Evolutionary conservation across 2,797 vertebrate species (phyloP), one percentile per base, ranked within the genome.

Genomic region (Glossophaga mutica): DNA sequence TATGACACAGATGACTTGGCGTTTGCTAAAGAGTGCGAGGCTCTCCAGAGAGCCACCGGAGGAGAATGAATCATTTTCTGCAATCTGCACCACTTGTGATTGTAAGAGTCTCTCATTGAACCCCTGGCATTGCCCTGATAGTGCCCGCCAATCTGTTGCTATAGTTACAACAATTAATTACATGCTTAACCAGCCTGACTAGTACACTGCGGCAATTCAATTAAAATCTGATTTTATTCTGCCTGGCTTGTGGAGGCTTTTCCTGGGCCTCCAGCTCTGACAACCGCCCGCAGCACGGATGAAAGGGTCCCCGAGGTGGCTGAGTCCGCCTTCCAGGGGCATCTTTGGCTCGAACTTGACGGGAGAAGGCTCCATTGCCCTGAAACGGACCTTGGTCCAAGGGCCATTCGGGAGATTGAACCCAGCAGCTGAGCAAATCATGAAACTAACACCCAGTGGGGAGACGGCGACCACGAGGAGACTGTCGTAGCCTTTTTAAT

Each of bases 141-240:
- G 88, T 73, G 70, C 46, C 95, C 94, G 92, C 88, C 91, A 89
- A 91, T 94, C 90, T 91, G 97, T 97, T 97, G 95, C 97, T 84
- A 97, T 97, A 89, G 97, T 89, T 96, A 97, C 97, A 94, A 92
- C 95, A 97, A 98, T 97, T 97, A 97, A 97, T 98, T 97, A 96
- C 90, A 93, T 89, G 93, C 92, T 93, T 97, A 97, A 97, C 97
- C 96, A 97, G 96, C 94, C 96, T 96, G 95, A 97, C 96, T 89
- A 92, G 87, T 94, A 90, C 71, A 88, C 37, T 71, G 55, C 55
- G 74, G 95, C 73, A 65, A 95, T 96, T 97, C 95, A 97, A 96
- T 97, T 98, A 96, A 94, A 97, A 97, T 95, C 93, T 95, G 95
- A 96, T 91, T 95, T 94, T 79, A 89, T 89, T 84, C 96, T 96